Conservation (phyloP, 2,888 invertebrate genomes). For the Chymomyza procnemis region DNA sequence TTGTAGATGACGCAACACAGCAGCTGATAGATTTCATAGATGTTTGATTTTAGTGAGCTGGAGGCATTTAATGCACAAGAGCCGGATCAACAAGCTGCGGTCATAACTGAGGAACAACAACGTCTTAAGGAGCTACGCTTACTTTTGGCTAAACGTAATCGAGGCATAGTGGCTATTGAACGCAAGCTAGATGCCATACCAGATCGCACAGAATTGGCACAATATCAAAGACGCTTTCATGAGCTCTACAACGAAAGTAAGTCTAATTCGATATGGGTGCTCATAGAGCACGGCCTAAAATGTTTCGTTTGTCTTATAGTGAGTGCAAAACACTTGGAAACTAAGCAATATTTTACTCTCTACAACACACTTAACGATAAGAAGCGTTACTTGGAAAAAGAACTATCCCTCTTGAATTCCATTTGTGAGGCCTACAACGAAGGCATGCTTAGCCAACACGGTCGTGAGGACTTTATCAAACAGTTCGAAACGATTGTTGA, state of each 20-base stretch:
- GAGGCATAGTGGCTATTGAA: conserved; percentile 88
- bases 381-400: conserved; percentile 94
- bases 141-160: conserved; percentile 87
- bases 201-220: conserved; percentile 93
- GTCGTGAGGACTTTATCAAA: conserved; percentile 92
- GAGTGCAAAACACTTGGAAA: conserved; percentile 96
- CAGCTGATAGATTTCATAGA: neutral
- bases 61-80: conserved; percentile 79
- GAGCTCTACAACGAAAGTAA: conserved; percentile 96
- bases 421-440: conserved; percentile 92
- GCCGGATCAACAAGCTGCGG: conserved; percentile 80
- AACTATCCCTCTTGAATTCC: conserved; percentile 91
- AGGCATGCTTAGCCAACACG: conserved; percentile 88
- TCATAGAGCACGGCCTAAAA: neutral
- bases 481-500: conserved; percentile 94
- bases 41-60: conserved; percentile 73
- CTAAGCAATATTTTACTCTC: conserved; percentile 97
- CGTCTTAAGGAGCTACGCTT: conserved; percentile 82
- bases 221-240: conserved; percentile 96
- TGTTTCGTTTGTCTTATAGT: conserved; percentile 80
- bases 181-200: conserved; percentile 95
- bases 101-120: conserved; percentile 83
- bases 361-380: conserved; percentile 97
- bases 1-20: too few relatives aligned
- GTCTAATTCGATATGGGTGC: neutral